These are phyloP conservation scores for Drosophila nebulosa DNA, from an alignment of 1,140 invertebrate genomes.

Conservation along the genomic window DNA sequence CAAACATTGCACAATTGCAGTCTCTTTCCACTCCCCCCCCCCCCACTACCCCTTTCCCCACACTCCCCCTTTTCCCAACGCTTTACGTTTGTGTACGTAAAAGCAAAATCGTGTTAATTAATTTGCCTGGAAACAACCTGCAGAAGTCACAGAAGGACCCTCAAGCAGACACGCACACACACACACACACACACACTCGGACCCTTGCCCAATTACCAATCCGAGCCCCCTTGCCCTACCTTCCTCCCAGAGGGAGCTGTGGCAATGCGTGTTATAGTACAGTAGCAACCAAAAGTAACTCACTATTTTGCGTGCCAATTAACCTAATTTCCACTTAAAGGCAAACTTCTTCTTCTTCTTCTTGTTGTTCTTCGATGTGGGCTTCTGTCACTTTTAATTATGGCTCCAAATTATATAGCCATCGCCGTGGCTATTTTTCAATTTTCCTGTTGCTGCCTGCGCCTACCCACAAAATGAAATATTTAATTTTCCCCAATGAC, in stretches of 20 bases:
- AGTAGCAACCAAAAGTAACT: not conserved
- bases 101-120: slow-evolving; percentile 65
- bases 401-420: not conserved
- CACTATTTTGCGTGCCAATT: slow-evolving; percentile 46
- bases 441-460: too few relatives aligned
- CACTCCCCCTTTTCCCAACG: not conserved
- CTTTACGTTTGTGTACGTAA: slow-evolving; percentile 7
- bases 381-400: slow-evolving; percentile 27
- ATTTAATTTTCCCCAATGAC: slow-evolving; percentile 34
- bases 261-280: not conserved
- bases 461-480: slow-evolving; percentile 33
- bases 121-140: slow-evolving; percentile 33
- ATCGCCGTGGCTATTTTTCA: slow-evolving; percentile 51
- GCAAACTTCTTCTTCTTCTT: not conserved
- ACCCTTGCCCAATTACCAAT: not conserved
- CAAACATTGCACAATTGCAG: slow-evolving; percentile 14
- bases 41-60: slow-evolving; percentile 8
- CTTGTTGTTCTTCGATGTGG: not conserved
- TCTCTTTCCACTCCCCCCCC: not conserved
- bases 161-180: not conserved
- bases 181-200: not conserved
- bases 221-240: too few relatives aligned
- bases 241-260: not conserved
- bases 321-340: slow-evolving; percentile 28
- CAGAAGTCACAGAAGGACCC: not conserved